A percentile compares a stretch with the other conserved stretches of the same genome.
phyloP scores from a whole-genome alignment of 2,888 invertebrate genomes.

The Leucoma salicis region DNA sequence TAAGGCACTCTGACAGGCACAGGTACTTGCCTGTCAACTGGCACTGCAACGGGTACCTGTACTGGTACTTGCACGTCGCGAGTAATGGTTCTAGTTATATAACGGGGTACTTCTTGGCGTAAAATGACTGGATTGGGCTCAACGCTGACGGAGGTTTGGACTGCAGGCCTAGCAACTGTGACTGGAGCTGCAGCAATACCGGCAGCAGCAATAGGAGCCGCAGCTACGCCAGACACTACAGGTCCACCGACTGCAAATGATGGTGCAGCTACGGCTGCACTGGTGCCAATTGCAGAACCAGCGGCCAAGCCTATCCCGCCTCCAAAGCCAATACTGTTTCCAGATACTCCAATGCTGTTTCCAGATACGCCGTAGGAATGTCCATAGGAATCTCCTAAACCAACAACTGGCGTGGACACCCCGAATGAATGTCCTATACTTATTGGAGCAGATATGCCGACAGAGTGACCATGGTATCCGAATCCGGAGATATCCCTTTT shows the following conservation, averaged over 20 bases:
- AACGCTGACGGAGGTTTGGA: conserved; percentile 64
- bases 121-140: conserved; percentile 72
- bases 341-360: conserved; percentile 16
- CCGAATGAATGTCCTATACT: conserved; percentile 6
- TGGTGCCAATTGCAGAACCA: conserved; percentile 24
- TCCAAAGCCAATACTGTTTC: conserved; percentile 12
- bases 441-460: conserved; percentile 21
- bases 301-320: conserved; percentile 23
- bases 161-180: conserved; percentile 44
- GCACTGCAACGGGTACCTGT: conserved; percentile 76
- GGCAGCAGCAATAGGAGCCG: conserved; percentile 21
- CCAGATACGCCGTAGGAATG: conserved; percentile 22
- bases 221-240: conserved; percentile 36
- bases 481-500: conserved; percentile 54
- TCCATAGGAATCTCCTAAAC: conserved; percentile 22
- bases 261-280: conserved; percentile 18
- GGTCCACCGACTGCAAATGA: conserved; percentile 23
- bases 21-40: conserved; percentile 71
- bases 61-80: conserved; percentile 70
- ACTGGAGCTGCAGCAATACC: conserved; percentile 33
- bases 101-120: conserved; percentile 71
- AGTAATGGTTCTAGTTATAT: conserved; percentile 71
- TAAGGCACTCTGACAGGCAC: conserved; percentile 77
- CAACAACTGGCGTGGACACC: conserved; percentile 17
- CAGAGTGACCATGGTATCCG: conserved; percentile 26